phyloP scores from a whole-genome alignment of 2,888 invertebrate genomes.

The Caenorhabditis sp. region DNA sequence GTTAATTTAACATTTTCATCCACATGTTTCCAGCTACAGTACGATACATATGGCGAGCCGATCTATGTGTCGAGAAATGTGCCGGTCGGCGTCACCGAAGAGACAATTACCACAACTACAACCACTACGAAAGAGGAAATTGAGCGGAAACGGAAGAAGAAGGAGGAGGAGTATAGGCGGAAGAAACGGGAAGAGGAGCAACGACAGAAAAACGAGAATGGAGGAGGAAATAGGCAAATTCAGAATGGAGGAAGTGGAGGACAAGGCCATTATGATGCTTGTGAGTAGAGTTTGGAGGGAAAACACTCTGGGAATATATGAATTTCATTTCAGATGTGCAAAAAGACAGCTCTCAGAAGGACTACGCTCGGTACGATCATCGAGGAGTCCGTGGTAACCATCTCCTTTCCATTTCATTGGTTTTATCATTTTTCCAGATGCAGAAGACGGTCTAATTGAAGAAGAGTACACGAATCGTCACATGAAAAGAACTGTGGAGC shows the following conservation, averaged over 20 bases:
- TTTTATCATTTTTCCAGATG: constrained; percentile 45
- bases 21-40: constrained; percentile 27
- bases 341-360: background rate
- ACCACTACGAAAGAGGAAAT: constrained; percentile 56
- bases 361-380: constrained; percentile 28
- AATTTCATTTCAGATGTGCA: background rate
- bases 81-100: constrained; percentile 43
- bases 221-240: background rate
- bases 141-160: constrained; percentile 50
- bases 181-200: constrained; percentile 25
- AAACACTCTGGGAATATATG: too few relatives aligned
- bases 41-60: constrained; percentile 40
- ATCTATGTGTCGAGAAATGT: constrained; percentile 22
- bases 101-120: constrained; percentile 54
- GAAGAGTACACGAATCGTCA: constrained; percentile 46
- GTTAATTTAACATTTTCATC: too few relatives aligned
- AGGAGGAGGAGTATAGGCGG: constrained; percentile 31
- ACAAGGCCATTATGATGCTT: background rate
- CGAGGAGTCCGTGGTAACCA: constrained; percentile 8
- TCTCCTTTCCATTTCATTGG: background rate
- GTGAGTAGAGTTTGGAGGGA: background rate
- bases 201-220: background rate
- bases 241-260: background rate
- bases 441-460: constrained; percentile 44
- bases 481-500: constrained; percentile 34